Conservation (phyloP, 2,797 vertebrate genomes). For the Pangasius djambal region DNA sequence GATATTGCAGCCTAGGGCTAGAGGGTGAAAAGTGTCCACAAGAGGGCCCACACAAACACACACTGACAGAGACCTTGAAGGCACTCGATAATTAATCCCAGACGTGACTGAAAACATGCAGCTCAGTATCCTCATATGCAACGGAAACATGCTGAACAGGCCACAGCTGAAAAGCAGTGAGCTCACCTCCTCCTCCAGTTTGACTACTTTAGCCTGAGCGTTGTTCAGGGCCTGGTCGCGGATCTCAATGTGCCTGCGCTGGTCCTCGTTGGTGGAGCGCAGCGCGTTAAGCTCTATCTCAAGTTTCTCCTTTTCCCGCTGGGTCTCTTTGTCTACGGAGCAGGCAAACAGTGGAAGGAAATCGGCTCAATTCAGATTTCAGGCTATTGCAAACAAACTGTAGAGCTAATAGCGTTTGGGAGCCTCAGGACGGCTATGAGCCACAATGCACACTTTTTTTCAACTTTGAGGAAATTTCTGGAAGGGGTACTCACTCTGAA, state of each 20-base stretch:
- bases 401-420: not conserved
- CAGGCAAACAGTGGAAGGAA: not conserved
- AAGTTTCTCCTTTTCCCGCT: slow-evolving; percentile 93
- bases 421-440: not conserved
- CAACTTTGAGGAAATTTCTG: not conserved
- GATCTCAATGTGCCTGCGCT: slow-evolving; percentile 96
- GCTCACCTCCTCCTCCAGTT: slow-evolving; percentile 95
- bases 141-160: slow-evolving; percentile 37
- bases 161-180: slow-evolving; percentile 21
- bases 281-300: slow-evolving; percentile 89
- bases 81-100: slow-evolving; percentile 36
- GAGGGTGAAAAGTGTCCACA: slow-evolving; percentile 49
- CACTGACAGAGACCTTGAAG: slow-evolving; percentile 28
- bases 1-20: slow-evolving; percentile 33
- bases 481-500: slow-evolving; percentile 86
- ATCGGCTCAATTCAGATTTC: slow-evolving; percentile 19
- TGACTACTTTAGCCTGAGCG: slow-evolving; percentile 96
- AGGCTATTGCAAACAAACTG: slow-evolving; percentile 1
- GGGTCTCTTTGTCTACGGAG: slow-evolving; percentile 89
- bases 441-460: not conserved
- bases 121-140: not conserved
- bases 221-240: slow-evolving; percentile 97
- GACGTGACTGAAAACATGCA: slow-evolving; percentile 39
- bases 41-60: slow-evolving; percentile 42
- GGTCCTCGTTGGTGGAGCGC: slow-evolving; percentile 92